Evolutionary conservation across 2,888 invertebrate genomes (phyloP).

Genomic region (Prosapia bicincta): DNA sequence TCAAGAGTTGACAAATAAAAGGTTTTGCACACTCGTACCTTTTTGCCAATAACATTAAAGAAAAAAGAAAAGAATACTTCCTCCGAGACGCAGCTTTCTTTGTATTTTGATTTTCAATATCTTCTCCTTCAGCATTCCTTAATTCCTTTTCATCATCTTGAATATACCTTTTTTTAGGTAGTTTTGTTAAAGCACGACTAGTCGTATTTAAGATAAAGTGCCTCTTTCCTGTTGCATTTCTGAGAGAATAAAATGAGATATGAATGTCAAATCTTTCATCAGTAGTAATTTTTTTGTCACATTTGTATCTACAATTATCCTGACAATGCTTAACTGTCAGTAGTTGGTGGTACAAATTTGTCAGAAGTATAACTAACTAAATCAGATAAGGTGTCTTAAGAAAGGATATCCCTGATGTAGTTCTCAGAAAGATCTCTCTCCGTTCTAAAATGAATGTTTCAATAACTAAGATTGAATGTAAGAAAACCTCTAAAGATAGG

Average conservation of each 20-base stretch:
- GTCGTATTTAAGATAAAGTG: too few species aligned
- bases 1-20: too few species aligned
- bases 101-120: not conserved
- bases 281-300: not conserved
- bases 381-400: not conserved
- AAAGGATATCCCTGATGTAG: not conserved
- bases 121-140: not conserved
- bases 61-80: conserved; percentile 8
- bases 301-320: not conserved
- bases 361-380: too few species aligned
- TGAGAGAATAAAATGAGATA: not conserved
- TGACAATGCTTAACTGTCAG: not conserved
- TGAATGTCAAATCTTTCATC: conserved; percentile 7
- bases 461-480: too few species aligned
- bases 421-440: too few species aligned
- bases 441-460: too few species aligned
- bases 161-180: too few species aligned
- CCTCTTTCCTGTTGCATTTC: not conserved
- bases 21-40: too few species aligned
- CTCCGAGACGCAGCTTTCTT: conserved; percentile 2
- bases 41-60: too few species aligned
- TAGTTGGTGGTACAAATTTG: too few species aligned
- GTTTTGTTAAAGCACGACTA: too few species aligned
- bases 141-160: not conserved
- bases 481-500: too few species aligned